Evolutionary conservation across 2,113 vertebrate genomes (phyloP).

Genomic region (Camelus bactrianus): DNA sequence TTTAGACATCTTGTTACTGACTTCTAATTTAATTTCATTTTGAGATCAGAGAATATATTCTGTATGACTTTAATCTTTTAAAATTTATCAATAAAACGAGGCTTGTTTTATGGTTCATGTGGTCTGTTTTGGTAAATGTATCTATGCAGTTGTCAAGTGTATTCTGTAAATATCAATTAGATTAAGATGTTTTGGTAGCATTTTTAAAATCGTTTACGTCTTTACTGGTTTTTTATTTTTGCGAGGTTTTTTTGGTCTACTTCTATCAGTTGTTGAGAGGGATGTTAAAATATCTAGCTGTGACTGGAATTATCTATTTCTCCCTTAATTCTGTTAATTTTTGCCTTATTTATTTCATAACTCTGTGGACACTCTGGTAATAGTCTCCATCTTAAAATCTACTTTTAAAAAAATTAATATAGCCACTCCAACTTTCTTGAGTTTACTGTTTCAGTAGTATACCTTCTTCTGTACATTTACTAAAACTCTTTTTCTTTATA

Average conservation of each 20-base stretch:
- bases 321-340: conserved; percentile 30
- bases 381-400: conserved; percentile 4
- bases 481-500: background rate
- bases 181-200: background rate
- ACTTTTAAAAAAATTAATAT: background rate
- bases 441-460: background rate
- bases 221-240: background rate
- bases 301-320: conserved; percentile 26
- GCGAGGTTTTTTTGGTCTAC: background rate
- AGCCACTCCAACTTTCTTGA: background rate
- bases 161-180: conserved; percentile 19
- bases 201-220: conserved; percentile 36
- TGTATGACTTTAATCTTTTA: conserved; percentile 29
- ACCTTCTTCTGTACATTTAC: background rate
- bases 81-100: background rate
- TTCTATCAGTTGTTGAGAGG: conserved; percentile 11
- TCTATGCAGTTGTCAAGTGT: background rate
- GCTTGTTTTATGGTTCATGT: background rate
- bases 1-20: conserved; percentile 41
- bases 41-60: background rate
- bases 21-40: conserved; percentile 37
- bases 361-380: background rate
- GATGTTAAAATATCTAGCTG: background rate
- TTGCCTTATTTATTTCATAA: conserved; percentile 1
- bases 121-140: background rate